These are phyloP conservation scores for Holocentrus rufus DNA, from an alignment of 2,797 vertebrate species.

Conservation along the genomic window DNA sequence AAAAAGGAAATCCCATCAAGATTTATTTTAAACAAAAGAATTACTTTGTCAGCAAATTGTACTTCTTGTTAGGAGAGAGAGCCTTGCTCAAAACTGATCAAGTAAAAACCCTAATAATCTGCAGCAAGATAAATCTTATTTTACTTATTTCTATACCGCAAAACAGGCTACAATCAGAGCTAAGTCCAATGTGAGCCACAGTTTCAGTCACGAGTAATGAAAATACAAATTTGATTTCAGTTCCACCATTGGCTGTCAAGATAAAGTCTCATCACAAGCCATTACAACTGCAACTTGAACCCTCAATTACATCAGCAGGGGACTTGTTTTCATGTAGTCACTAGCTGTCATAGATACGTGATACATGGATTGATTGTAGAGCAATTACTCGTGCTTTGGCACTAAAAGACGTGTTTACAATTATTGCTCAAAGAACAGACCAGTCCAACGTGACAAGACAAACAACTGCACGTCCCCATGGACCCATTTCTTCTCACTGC, in stretches of 20 bases:
- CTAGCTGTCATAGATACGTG: neutral
- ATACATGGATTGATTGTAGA: neutral
- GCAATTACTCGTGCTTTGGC: neutral
- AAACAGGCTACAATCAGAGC: neutral
- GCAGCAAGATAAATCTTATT: neutral
- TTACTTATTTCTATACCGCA: neutral
- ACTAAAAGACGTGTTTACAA: neutral
- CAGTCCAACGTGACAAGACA: constrained; percentile 16
- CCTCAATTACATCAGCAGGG: neutral
- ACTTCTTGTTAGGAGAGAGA: neutral
- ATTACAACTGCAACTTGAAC: neutral
- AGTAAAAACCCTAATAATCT: neutral
- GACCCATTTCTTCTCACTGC: constrained; percentile 1
- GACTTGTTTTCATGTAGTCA: neutral
- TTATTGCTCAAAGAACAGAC: neutral
- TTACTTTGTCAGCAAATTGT: neutral
- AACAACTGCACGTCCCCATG: neutral
- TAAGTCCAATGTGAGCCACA: neutral
- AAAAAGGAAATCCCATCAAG: neutral
- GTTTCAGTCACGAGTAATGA: neutral
- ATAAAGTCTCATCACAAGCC: neutral
- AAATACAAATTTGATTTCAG: constrained; percentile 2
- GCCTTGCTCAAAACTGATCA: constrained; percentile 2
- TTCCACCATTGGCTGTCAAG: neutral
- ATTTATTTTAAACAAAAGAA: neutral